Base-by-base conservation (phyloP, 2,113 vertebrate species). In the Oryzias melastigma region DNA sequence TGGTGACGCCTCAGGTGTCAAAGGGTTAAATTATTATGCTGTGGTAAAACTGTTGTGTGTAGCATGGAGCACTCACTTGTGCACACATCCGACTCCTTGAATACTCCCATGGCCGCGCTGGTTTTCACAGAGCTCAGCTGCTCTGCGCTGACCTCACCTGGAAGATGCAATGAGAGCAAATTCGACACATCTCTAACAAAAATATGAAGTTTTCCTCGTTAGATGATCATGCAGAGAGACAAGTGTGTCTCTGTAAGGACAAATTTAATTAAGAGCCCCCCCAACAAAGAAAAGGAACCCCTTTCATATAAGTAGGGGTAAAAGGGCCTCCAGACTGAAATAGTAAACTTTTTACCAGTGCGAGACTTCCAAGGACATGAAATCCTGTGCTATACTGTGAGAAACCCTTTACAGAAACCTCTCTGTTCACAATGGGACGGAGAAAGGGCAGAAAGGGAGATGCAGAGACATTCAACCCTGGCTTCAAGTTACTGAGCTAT, bases 21-120 rank as follows among this genome's bases (percentile, higher is more conserved):
- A 22, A 22, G 22, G 22, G 22, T 22, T 22, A 22, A 35, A 35
- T 35, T 10, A 35, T 35, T 35, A 2, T 12, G 8, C 10, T 35
- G 2, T 13, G 17, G 5, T 46, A n/a, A 46, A 46, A 16, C 16
- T 3, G 7, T 8, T n/a, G 44, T 46, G 16, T 15, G 44, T 3
- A n/a, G 44, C 43, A n/a, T 12, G 35, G 51, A 3, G 3, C 17
- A 82, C 91, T 90, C 75, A 92, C 91, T 74, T 61, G 24, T 42
- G 40, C 92, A 93, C 4, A 1, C 1, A 1, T 47, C 1, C 0
- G 86, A 72, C 68, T 91, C 85, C 68, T 1, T 79, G 71, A 77
- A 92, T 2, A 1, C 0, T 19, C 91, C 92, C 92, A 93, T 91
- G 60, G 13, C 19, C 2, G 62, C 48, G 29, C 76, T 91, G 63